phyloP scores from a whole-genome alignment of 1,140 invertebrate species.

The Drosophila elegans region DNA sequence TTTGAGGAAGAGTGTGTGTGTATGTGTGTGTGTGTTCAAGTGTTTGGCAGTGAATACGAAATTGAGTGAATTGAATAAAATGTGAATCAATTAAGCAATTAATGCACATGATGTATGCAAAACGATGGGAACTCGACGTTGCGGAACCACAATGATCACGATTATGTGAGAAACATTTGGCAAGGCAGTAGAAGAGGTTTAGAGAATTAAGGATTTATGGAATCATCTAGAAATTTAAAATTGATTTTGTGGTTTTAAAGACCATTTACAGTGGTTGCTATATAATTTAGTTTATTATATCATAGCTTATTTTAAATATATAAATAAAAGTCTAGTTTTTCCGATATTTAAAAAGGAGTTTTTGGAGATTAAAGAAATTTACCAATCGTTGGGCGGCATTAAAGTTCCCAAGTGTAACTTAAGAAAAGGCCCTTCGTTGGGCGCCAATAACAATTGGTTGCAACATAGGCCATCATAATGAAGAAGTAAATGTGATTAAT shows the following conservation, averaged over 20 bases:
- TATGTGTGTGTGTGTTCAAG: constrained; percentile 19
- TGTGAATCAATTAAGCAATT: constrained; percentile 82
- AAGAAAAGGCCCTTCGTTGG: not conserved
- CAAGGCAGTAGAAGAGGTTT: not conserved
- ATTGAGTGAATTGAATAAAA: constrained; percentile 77
- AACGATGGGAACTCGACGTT: constrained; percentile 24
- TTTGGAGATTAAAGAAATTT: too few relatives aligned
- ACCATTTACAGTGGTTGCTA: too few relatives aligned
- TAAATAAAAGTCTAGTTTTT: too few relatives aligned
- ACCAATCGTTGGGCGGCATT: not conserved
- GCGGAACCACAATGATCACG: constrained; percentile 14
- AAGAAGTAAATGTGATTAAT: too few relatives aligned
- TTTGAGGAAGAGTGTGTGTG: not conserved
- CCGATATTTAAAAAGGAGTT: not conserved
- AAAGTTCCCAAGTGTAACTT: too few relatives aligned
- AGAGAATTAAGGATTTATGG: not conserved
- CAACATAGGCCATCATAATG: too few relatives aligned
- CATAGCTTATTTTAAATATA: too few relatives aligned
- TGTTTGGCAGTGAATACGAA: constrained; percentile 49
- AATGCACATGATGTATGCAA: constrained; percentile 63
- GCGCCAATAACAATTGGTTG: not conserved
- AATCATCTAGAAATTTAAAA: not conserved
- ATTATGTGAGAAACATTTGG: constrained; percentile 11
- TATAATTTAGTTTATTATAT: too few relatives aligned
- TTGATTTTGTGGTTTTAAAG: too few relatives aligned